A percentile compares a stretch with the other conserved stretches of the same genome.
Conservation (phyloP, 1,140 invertebrate genomes). For the Hylaeus volcanicus region DNA sequence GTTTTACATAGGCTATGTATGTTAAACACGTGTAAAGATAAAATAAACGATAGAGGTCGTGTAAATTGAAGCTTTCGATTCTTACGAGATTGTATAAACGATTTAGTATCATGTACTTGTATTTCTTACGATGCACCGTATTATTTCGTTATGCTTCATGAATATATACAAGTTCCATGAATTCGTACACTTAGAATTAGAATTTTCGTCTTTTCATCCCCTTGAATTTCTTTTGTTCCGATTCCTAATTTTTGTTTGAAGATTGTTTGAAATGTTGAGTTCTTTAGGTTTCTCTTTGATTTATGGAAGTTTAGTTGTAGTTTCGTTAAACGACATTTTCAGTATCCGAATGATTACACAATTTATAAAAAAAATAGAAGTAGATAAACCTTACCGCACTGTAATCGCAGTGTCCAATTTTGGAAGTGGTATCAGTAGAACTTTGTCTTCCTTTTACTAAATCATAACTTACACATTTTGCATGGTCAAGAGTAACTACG, state of each 20-base stretch:
- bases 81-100: constrained; percentile 24
- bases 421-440: constrained; percentile 55
- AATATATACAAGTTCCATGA: constrained; percentile 29
- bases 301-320: constrained; percentile 23
- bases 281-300: not conserved
- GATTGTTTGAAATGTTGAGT: constrained; percentile 11
- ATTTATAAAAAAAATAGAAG: constrained; percentile 35
- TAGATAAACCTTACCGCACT: constrained; percentile 36
- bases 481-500: constrained; percentile 41
- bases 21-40: constrained; percentile 11
- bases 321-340: constrained; percentile 15
- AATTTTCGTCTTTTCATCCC: constrained; percentile 18
- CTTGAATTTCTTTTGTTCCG: constrained; percentile 17
- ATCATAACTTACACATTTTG: constrained; percentile 37
- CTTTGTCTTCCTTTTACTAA: constrained; percentile 39
- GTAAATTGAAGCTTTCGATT: not conserved
- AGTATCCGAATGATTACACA: constrained; percentile 12
- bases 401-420: constrained; percentile 36
- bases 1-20: not conserved
- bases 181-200: constrained; percentile 40
- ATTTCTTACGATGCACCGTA: constrained; percentile 34
- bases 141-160: constrained; percentile 29
- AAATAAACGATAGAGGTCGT: constrained; percentile 8
- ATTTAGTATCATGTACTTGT: constrained; percentile 12
- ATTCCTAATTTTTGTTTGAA: constrained; percentile 26